Percentiles rank a stretch among this genome's conserved stretches.
phyloP scores from a whole-genome alignment of 2,888 invertebrate species.

The Aphidius colemani region DNA sequence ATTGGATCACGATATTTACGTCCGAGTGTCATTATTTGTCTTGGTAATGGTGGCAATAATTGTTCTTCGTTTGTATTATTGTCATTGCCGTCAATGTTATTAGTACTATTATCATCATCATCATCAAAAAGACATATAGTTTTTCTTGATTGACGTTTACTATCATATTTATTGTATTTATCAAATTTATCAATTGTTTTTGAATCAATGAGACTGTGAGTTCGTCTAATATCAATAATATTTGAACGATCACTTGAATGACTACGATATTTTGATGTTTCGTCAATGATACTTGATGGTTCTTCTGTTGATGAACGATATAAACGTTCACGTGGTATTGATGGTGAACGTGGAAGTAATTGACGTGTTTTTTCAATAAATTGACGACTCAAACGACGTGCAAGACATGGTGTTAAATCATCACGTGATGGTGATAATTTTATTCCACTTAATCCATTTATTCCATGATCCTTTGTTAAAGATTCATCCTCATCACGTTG shows the following conservation, averaged over 20 bases:
- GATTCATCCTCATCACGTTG: slow-evolving; percentile 13
- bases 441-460: too few species aligned
- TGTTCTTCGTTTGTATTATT: too few species aligned
- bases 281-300: slow-evolving; percentile 29
- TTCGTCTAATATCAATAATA: slow-evolving; percentile 43
- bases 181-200: slow-evolving; percentile 19
- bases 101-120: slow-evolving; percentile 34
- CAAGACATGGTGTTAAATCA: slow-evolving; percentile 45
- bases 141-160: slow-evolving; percentile 40
- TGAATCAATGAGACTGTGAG: slow-evolving; percentile 48
- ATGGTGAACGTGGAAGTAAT: slow-evolving; percentile 49
- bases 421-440: too few species aligned
- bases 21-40: slow-evolving; percentile 44
- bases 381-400: slow-evolving; percentile 53
- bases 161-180: slow-evolving; percentile 35
- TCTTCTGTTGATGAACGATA: slow-evolving; percentile 40
- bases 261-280: slow-evolving; percentile 45
- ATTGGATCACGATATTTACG: slow-evolving; percentile 45
- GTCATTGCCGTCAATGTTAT: not conserved
- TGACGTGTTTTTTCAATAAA: slow-evolving; percentile 55
- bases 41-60: slow-evolving; percentile 40
- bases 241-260: slow-evolving; percentile 43
- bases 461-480: not conserved
- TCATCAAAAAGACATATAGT: slow-evolving; percentile 53
- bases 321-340: slow-evolving; percentile 46